Percentiles rank a stretch among this genome's conserved stretches.
Evolutionary conservation across 2,113 vertebrate genomes (phyloP).

Genomic region (Megaceryle maxima): DNA sequence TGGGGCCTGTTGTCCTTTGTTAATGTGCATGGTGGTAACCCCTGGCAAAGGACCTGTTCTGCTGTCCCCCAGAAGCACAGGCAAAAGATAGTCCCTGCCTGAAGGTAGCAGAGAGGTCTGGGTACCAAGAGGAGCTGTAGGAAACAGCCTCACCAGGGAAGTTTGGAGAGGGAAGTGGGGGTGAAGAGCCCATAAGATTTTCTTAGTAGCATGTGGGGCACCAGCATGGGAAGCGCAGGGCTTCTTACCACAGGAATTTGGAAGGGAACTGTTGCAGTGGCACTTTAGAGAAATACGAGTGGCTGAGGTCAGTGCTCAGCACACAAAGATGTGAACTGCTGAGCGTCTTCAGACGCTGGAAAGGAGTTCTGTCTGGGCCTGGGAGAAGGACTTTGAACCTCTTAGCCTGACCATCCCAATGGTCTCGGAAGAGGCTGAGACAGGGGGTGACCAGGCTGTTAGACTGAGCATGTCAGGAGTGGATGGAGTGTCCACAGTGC

Average conservation of each 20-base stretch:
- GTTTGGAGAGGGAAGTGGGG: background rate
- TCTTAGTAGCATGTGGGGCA: background rate
- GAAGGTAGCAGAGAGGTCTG: background rate
- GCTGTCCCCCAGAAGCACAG: background rate
- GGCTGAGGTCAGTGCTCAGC: conserved; percentile 29
- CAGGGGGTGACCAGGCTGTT: background rate
- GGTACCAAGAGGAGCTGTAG: background rate
- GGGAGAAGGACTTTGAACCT: background rate
- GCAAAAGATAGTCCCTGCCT: background rate
- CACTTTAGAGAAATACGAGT: background rate
- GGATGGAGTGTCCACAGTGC: fast-evolving
- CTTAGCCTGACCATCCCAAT: background rate
- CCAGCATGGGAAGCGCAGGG: background rate
- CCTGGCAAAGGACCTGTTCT: background rate
- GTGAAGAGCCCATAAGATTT: background rate
- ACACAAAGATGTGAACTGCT: background rate
- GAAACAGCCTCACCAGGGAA: background rate
- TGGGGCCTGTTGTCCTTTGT: background rate
- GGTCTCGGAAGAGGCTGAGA: background rate
- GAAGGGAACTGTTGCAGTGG: background rate
- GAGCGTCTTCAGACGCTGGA: background rate
- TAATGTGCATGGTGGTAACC: background rate
- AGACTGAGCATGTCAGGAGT: background rate
- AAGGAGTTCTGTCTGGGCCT: background rate
- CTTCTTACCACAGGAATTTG: conserved; percentile 26